Evolutionary conservation across 2,113 vertebrate genomes (phyloP), one percentile per base, ranked within the genome.

Genomic region (Ginglymostoma cirratum): DNA sequence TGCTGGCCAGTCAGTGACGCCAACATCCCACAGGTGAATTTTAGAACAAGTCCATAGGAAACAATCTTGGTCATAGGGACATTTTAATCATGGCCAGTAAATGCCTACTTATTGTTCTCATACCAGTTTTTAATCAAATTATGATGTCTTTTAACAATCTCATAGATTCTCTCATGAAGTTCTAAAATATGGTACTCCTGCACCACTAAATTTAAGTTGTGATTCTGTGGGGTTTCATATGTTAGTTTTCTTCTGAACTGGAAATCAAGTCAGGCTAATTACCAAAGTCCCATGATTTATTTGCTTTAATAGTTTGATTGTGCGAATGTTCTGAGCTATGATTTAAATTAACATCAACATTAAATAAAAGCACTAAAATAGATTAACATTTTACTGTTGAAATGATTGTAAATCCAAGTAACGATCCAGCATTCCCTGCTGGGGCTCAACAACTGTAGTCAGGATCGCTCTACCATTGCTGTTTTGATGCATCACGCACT

Each of bases 281-380:
- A 52, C 8, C 10, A 24, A 89, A 55, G 27, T 89, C 23, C 52
- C 24, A 55, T 55, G 23, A 52, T 42, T 89, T 27, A 89, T 89
- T 89, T 89, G 45, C 30, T 48, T 55, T 52, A 52, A 55, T 87
- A 30, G 45, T 65, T 90, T 61, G 30, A 90, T 61, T 61, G 52
- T 34, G 30, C 17, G n/a, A 90, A 61, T 90, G 55, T 90, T 90
- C 52, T 90, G 17, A 38, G 42, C 66, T 24, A 42, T 94, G 90
- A 42, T 67, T 69, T 94, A 94, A 94, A 65, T 21, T 27, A 42
- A 34, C 61, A 66, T 34, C 66, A 67, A 42, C n/a, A 42, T 55
- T 94, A 94, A 69, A 69, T 67, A 89, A 89, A 55, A 27, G 3
- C 86, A 89, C 38, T 30, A 42, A 94, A 94, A 94, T 66, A 67